Evolutionary conservation across 2,888 invertebrate genomes (phyloP), one percentile per base, ranked within the genome.

Genomic region (Anorthoa munda): DNA sequence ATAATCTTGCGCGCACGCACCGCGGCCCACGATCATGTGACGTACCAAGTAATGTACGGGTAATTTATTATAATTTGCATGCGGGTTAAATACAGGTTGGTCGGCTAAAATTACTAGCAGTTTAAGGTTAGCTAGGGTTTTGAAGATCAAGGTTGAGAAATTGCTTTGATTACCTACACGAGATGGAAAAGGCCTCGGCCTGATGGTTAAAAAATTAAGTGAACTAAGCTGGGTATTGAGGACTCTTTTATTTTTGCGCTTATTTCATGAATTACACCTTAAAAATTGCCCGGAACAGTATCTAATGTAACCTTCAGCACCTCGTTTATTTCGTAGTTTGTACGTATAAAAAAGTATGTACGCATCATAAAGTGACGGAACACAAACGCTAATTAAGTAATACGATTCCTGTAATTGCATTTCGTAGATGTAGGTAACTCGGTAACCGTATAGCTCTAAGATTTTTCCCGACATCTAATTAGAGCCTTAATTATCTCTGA

Each of bases 1-100:
- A 92, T 92, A 91, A 89, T 85, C 86, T 80, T 86, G 91, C 90
- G 90, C 90, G 81, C 87, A 88, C 90, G 91, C 92, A 91, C 86
- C 89, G 90, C 86, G 77, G 76, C 88, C 85, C 87, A 89, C 88
- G 88, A 87, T 79, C 89, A 86, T 86, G 85, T 90, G 90, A 90
- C 88, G 83, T 85, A 79, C 84, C 74, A 84, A 86, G 79, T 83
- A 82, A 85, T 86, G 84, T 84, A 86, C 79, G 82, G 75, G 81
- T 87, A 87, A 89, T 87, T 88, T 87, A 89, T 89, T 86, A 83
- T 86, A 83, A 89, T 90, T 89, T 89, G 82, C 88, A 89, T 89
- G 82, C 85, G 83, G 82, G 79, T 83, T 86, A 86, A 86, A 89
- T 87, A 87, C 79, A 87, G 87, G 86, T 85, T 88, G 83, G 70